Conservation (phyloP, 2,888 invertebrate species). For the Sminthurides aquaticus region DNA sequence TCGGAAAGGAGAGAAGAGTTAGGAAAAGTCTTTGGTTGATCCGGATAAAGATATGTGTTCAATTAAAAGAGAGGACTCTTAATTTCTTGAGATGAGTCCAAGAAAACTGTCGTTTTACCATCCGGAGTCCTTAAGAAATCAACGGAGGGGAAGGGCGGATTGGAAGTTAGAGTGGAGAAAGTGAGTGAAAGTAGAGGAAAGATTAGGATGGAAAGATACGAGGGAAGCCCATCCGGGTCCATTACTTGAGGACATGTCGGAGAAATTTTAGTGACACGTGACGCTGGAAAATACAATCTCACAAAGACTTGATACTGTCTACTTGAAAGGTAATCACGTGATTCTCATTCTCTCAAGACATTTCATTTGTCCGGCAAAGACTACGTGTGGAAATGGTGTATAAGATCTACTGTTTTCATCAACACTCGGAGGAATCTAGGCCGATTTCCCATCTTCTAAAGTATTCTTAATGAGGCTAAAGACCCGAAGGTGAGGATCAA, state of each 20-base stretch:
- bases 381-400: neutral
- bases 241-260: neutral
- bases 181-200: neutral
- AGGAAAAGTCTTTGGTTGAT: too few relatives aligned
- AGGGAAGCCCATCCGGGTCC: neutral
- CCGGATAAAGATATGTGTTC: too few relatives aligned
- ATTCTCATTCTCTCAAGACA: neutral
- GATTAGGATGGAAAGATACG: neutral
- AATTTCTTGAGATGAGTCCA: too few relatives aligned
- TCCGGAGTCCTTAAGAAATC: too few relatives aligned
- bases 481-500: too few relatives aligned
- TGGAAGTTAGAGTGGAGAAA: neutral
- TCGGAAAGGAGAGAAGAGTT: too few relatives aligned
- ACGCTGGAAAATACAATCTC: neutral
- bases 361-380: neutral
- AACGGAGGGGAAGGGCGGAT: conserved; percentile 4
- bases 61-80: too few relatives aligned
- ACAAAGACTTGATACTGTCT: neutral
- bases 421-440: neutral
- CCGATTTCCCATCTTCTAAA: neutral
- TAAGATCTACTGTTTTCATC: neutral
- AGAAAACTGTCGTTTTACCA: too few relatives aligned
- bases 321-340: neutral
- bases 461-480: neutral
- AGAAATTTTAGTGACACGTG: neutral